Conservation (phyloP, 53 echinoderm and acorn worm species). For the Zoroaster sp. region DNA sequence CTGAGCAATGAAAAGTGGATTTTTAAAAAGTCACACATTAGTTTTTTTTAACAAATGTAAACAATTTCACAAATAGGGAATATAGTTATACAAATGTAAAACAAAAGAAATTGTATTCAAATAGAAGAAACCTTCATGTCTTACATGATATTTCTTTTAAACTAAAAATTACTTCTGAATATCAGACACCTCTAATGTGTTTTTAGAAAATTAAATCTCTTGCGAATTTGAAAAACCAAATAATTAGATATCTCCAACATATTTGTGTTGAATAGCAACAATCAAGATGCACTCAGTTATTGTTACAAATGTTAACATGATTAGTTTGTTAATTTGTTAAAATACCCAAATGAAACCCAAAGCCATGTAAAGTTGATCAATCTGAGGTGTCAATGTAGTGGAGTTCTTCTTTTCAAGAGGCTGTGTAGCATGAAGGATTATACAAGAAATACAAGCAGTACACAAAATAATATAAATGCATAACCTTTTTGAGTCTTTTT, state of each 20-base stretch:
- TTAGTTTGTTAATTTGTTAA: not conserved
- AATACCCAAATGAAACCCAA: not conserved
- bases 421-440: constrained; percentile 3
- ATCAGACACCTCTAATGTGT: not conserved
- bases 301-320: not conserved
- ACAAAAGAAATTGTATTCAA: too few species aligned
- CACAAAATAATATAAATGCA: too few species aligned
- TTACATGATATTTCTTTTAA: too few species aligned
- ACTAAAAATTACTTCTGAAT: not conserved
- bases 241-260: not conserved
- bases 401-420: not conserved
- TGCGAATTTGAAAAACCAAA: not conserved
- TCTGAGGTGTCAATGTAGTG: not conserved
- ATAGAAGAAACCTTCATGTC: too few species aligned
- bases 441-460: not conserved
- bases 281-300: not conserved
- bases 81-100: too few species aligned
- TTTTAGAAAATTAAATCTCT: not conserved
- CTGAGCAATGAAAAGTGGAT: too few species aligned
- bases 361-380: not conserved
- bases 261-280: not conserved
- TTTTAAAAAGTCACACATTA: too few species aligned
- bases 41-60: too few species aligned
- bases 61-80: too few species aligned
- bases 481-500: too few species aligned